Evolutionary conservation across 2,888 invertebrate species (phyloP).

Genomic region (Perithous albicinctus): DNA sequence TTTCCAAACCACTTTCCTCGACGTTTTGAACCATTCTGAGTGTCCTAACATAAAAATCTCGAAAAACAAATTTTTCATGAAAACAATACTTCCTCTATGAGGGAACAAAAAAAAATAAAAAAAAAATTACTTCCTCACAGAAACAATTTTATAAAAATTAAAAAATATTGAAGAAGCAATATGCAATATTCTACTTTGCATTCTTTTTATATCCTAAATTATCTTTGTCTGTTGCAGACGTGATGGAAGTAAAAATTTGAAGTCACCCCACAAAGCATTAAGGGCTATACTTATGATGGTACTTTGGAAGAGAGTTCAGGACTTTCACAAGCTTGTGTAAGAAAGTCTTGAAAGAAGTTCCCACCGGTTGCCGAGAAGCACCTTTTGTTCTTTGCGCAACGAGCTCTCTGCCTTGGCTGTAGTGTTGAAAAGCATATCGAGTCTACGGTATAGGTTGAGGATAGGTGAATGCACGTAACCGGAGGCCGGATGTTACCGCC

Average conservation of each 20-base stretch:
- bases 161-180: too few species aligned
- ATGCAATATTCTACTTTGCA: too few species aligned
- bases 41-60: too few species aligned
- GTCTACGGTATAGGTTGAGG: conserved; percentile 49
- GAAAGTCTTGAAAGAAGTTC: conserved; percentile 71
- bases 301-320: conserved; percentile 48
- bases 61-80: too few species aligned
- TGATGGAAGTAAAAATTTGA: background rate
- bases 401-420: conserved; percentile 21
- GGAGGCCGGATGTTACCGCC: conserved; percentile 85
- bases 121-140: too few species aligned
- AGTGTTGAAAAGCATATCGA: conserved; percentile 34
- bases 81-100: too few species aligned
- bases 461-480: conserved; percentile 82
- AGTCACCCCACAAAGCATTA: conserved; percentile 35
- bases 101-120: too few species aligned
- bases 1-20: too few species aligned
- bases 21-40: too few species aligned
- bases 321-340: conserved; percentile 59
- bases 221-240: background rate
- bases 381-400: conserved; percentile 63
- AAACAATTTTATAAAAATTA: too few species aligned
- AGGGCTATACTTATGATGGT: conserved; percentile 27
- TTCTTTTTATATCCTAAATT: background rate
- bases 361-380: conserved; percentile 67